These are phyloP conservation scores for Brachionus rotundiformis DNA, from an alignment of 1,140 invertebrate species.

Conservation along the genomic window DNA sequence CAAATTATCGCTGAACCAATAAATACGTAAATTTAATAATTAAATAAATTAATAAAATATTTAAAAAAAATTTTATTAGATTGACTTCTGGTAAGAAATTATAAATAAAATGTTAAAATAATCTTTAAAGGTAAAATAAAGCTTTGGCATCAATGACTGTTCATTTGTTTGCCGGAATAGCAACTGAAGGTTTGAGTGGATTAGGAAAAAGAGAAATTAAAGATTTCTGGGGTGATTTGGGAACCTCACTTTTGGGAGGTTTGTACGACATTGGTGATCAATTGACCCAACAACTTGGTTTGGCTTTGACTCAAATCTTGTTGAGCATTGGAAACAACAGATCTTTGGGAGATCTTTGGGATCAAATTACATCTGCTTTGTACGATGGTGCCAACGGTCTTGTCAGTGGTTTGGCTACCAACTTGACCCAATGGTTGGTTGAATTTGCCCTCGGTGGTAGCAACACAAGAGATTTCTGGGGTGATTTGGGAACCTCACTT, in stretches of 20 bases:
- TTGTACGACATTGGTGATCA: neutral
- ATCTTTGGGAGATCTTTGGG: neutral
- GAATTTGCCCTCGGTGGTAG: neutral
- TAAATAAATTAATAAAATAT: neutral
- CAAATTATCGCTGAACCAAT: constrained; percentile 44
- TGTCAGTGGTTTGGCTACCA: neutral
- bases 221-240: constrained; percentile 26
- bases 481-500: constrained; percentile 1
- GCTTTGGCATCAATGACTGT: constrained; percentile 37
- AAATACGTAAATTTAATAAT: neutral
- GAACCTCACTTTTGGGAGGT: neutral
- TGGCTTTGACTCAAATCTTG: constrained; percentile 33
- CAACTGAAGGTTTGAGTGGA: neutral
- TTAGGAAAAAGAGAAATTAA: constrained; percentile 39
- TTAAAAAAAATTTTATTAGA: neutral
- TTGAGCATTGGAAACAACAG: neutral
- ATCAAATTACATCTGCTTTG: constrained; percentile 14
- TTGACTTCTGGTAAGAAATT: neutral
- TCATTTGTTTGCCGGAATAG: constrained; percentile 43
- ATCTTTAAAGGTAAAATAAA: neutral
- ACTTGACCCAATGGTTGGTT: neutral
- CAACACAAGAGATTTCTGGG: constrained; percentile 17
- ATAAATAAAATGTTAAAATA: neutral
- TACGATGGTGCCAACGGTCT: neutral
- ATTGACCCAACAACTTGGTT: neutral